phyloP scores from a whole-genome alignment of 2,797 vertebrate species.

The Chelon auratus region DNA sequence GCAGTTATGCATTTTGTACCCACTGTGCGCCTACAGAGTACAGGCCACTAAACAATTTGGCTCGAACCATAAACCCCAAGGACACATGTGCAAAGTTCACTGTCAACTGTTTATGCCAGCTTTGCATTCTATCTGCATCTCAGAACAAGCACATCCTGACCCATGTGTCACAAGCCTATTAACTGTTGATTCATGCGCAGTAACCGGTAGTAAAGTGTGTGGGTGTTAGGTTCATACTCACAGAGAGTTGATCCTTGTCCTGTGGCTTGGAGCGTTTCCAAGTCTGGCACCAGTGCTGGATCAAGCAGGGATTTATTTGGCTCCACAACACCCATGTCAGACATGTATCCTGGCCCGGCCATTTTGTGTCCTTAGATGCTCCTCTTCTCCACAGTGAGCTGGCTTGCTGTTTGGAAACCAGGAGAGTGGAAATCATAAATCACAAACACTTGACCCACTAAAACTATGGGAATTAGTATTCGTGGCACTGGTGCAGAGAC shows the following conservation, averaged over 20 bases:
- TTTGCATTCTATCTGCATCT: slow-evolving; percentile 46
- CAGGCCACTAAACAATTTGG: slow-evolving; percentile 54
- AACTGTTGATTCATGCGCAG: slow-evolving; percentile 64
- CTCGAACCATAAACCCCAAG: slow-evolving; percentile 47
- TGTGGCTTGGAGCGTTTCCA: slow-evolving; percentile 74
- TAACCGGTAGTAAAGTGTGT: slow-evolving; percentile 66
- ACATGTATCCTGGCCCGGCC: slow-evolving; percentile 67
- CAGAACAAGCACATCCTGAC: slow-evolving; percentile 32
- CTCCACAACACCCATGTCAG: slow-evolving; percentile 71
- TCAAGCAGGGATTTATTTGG: slow-evolving; percentile 78
- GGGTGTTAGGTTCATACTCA: slow-evolving; percentile 67
- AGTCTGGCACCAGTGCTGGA: slow-evolving; percentile 71
- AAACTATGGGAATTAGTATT: slow-evolving; percentile 64
- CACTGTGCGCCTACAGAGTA: slow-evolving; percentile 41
- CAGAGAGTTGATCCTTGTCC: slow-evolving; percentile 77
- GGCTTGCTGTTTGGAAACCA: slow-evolving; percentile 61
- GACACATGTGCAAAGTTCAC: slow-evolving; percentile 44
- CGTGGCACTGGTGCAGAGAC: slow-evolving; percentile 54
- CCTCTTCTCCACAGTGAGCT: slow-evolving; percentile 44
- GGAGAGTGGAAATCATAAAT: slow-evolving; percentile 71
- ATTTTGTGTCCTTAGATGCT: slow-evolving; percentile 78
- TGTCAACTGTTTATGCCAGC: slow-evolving; percentile 32
- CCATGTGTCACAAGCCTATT: slow-evolving; percentile 57
- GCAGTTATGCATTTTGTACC: slow-evolving; percentile 38
- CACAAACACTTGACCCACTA: slow-evolving; percentile 67